Evolutionary conservation across 2,113 vertebrate species (phyloP).

Genomic region (Turdus rufiventris): DNA sequence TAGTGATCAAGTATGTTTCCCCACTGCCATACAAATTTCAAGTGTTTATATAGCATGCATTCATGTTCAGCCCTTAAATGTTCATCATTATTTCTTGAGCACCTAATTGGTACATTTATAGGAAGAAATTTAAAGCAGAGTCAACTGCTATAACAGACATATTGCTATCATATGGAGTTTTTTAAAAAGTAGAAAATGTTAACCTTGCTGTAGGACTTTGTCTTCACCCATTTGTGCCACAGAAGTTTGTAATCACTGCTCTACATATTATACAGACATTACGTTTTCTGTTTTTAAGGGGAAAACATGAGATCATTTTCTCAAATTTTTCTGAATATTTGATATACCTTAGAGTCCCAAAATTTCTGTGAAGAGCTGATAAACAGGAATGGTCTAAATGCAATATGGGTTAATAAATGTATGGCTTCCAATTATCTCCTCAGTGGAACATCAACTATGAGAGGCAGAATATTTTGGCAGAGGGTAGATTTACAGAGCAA

Average conservation of each 20-base stretch:
- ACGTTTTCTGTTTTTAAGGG: not conserved
- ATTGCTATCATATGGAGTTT: not conserved
- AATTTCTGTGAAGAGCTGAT: not conserved
- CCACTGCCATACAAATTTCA: not conserved
- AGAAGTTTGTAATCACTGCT: not conserved
- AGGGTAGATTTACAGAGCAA: not conserved
- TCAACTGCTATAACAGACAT: not conserved
- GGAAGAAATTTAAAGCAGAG: not conserved
- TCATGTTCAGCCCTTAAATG: not conserved
- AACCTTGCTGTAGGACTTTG: not conserved
- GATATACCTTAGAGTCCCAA: not conserved
- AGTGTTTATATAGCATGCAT: not conserved
- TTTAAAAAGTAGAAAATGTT: not conserved
- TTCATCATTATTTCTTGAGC: not conserved
- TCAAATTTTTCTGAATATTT: not conserved
- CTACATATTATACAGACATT: not conserved
- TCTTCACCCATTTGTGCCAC: not conserved
- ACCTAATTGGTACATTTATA: not conserved
- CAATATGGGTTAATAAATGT: not conserved
- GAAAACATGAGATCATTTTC: not conserved
- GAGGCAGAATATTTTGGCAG: not conserved
- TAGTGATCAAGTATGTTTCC: not conserved
- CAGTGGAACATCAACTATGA: not conserved
- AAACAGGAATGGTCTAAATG: not conserved
- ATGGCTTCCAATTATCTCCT: not conserved